phyloP scores from a whole-genome alignment of 2,113 vertebrate genomes.

The Phaethon lepturus region DNA sequence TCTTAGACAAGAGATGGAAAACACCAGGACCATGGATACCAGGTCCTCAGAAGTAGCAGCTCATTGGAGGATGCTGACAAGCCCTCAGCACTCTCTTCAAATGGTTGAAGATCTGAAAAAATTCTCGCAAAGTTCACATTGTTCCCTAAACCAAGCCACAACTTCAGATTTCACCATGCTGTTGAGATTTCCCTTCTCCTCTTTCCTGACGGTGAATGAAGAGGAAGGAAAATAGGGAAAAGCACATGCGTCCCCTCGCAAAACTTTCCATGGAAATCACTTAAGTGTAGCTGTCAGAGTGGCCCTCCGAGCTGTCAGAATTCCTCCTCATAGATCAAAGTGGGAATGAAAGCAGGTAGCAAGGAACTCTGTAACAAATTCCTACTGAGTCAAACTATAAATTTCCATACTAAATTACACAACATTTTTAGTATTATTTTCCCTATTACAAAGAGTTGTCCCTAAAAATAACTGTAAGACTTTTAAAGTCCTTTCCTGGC shows the following conservation, averaged over 20 bases:
- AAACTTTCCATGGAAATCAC: slow-evolving; percentile 26
- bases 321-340: slow-evolving; percentile 35
- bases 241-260: background rate
- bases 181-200: background rate
- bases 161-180: background rate
- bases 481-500: background rate
- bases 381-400: background rate
- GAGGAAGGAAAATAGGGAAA: background rate
- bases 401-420: slow-evolving; percentile 26
- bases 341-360: slow-evolving; percentile 24
- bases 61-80: background rate
- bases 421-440: slow-evolving; percentile 22
- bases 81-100: background rate
- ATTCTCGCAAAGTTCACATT: background rate
- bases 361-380: slow-evolving; percentile 21
- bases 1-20: background rate
- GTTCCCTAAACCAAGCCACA: background rate
- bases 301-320: background rate
- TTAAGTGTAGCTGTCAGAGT: background rate
- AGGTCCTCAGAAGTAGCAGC: background rate
- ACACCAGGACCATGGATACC: background rate
- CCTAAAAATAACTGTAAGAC: slow-evolving; percentile 29
- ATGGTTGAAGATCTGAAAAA: background rate
- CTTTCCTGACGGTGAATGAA: background rate
- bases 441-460: background rate